Evolutionary conservation across 1,140 invertebrate genomes (phyloP), one percentile per base, ranked within the genome.

Genomic region (Achroia grisella): DNA sequence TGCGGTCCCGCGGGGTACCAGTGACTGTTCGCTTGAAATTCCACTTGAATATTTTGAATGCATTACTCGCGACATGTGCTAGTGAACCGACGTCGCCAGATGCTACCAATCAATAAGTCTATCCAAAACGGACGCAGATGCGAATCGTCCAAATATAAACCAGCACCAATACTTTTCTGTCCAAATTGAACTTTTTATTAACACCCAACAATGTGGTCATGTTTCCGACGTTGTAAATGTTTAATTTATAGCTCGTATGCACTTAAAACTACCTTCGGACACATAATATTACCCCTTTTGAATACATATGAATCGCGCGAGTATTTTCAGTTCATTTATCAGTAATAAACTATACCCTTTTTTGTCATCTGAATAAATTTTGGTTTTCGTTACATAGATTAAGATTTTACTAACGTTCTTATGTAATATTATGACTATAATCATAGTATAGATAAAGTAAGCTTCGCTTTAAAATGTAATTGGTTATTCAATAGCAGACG

Each of bases 181-280:
- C 55, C 56, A 63, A 71, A 75, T 70, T 68, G 62, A 69, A 76
- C 72, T 76, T 74, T 70, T 80, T 76, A 76, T 70, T 63, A 62
- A 53, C 50, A 59, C 52, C 56, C 55, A 54, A 70, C 71, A 74
- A 76, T 70, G 70, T 80, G 62, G 63, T 56, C 41, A 52, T 56
- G 65, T 71, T 71, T 79, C 59, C 58, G 52, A 65, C 56, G 62
- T 44, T 67, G 56, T 72, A 71, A 69, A 68, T 72, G 56, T 66
- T 56, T 56, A 78, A 79, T 77, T 75, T 76, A 76, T 70, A 44
- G 67, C 50, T 63, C 60, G 50, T 60, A 56, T 63, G 56, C 59
- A 62, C 56, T 70, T 73, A 66, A 75, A 79, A 74, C 55, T 62
- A 63, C 47, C 48, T 61, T 59, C 50, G 39, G 46, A 48, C 59